Evolutionary conservation across 2,888 invertebrate species (phyloP).

Genomic region (Himalopsyche tibetana): DNA sequence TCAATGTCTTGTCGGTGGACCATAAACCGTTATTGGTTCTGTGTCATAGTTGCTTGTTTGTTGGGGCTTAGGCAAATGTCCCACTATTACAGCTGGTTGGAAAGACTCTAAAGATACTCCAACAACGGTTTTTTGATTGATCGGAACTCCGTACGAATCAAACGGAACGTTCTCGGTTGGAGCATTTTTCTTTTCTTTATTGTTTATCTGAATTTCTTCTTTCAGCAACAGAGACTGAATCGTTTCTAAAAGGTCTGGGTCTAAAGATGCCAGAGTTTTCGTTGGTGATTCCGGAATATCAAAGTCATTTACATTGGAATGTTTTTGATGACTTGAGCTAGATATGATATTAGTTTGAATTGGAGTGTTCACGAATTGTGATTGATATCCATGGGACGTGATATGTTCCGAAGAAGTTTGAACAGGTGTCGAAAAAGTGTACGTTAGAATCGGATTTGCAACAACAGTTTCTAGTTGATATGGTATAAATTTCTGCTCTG

Average conservation of each 20-base stretch:
- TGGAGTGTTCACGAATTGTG: neutral
- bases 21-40: neutral
- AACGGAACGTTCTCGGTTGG: constrained; percentile 41
- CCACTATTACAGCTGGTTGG: neutral
- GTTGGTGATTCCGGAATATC: neutral
- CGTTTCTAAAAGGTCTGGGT: constrained; percentile 44
- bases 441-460: neutral
- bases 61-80: neutral
- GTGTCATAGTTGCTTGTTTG: neutral
- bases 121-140: constrained; percentile 49
- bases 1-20: neutral
- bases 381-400: neutral
- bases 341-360: neutral
- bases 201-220: constrained; percentile 49
- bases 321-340: neutral
- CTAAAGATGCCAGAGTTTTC: neutral
- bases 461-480: neutral
- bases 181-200: constrained; percentile 44
- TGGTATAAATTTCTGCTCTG: neutral
- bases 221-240: constrained; percentile 46
- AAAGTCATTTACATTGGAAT: neutral
- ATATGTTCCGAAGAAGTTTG: too few species aligned
- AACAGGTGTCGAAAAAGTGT: neutral
- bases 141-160: constrained; percentile 49
- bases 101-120: constrained; percentile 48